Evolutionary conservation across 1,140 invertebrate species (phyloP).

Genomic region (Drosophila serrata): DNA sequence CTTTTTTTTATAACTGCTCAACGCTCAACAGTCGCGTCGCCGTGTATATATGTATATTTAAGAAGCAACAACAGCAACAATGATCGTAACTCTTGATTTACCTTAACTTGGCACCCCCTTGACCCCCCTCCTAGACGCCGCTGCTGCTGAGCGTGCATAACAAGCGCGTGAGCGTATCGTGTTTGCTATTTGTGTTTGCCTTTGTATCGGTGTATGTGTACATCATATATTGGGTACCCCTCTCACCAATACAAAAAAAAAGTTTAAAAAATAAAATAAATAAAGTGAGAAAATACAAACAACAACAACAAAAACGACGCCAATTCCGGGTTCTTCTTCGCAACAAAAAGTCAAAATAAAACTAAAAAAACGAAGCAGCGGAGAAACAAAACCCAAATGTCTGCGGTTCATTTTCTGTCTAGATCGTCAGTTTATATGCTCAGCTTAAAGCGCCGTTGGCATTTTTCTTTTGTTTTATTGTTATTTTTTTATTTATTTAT

Average conservation of each 20-base stretch:
- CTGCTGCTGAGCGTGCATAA: constrained; percentile 80
- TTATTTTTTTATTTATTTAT: constrained; percentile 45
- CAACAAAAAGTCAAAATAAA: constrained; percentile 20
- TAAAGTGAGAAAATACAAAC: constrained; percentile 26
- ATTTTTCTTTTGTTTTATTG: constrained; percentile 65
- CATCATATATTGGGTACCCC: constrained; percentile 37
- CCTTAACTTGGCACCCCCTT: constrained; percentile 19
- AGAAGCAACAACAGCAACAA: constrained; percentile 48
- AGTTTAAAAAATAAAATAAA: constrained; percentile 25
- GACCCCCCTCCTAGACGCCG: constrained; percentile 36
- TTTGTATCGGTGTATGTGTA: constrained; percentile 27
- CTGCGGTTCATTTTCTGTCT: constrained; percentile 77
- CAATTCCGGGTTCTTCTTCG: constrained; percentile 84
- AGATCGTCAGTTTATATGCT: constrained; percentile 72
- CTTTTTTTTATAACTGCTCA: constrained; percentile 81
- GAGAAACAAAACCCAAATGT: constrained; percentile 50
- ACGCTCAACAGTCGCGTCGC: constrained; percentile 28
- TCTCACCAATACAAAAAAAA: constrained; percentile 18
- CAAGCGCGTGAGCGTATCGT: constrained; percentile 79
- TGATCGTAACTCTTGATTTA: constrained; percentile 48
- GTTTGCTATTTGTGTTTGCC: constrained; percentile 55
- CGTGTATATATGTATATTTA: constrained; percentile 58
- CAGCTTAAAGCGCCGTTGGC: constrained; percentile 63
- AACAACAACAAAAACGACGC: constrained; percentile 39
- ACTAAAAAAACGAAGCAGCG: constrained; percentile 18